Base-by-base conservation (phyloP, 64 coral and sea anemone species). In the Stichodactyla helianthus region DNA sequence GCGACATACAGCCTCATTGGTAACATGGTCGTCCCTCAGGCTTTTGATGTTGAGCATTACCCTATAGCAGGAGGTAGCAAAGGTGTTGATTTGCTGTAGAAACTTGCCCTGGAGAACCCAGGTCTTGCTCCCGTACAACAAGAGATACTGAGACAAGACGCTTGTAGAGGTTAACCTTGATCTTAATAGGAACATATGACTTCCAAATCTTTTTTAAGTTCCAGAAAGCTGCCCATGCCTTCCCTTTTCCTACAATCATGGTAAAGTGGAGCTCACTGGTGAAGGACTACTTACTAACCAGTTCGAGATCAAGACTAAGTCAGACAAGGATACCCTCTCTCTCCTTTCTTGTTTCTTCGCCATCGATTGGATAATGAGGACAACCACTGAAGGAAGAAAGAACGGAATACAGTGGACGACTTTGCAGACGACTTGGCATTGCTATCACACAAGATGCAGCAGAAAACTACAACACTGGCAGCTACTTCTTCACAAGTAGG, bases 401-500 rank as follows among this genome's bases (percentile, higher is more conserved):
- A 25, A 78, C 56, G 52, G 86, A 14, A 78, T 87, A 55, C 86
- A 59, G 50, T 87, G 70, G 86, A 79, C 86, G 86, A 87, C 8
- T 77, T 55, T 53, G 52, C 65, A 7, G 86, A 87, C 26, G 86
- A 77, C 52, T 10, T 87, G 35, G 86, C 52, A 0, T 23, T 78
- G 10, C 19, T 87, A 35, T 87, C 68, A 54, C 68, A 87, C 23
- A 87, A 54, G 50, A 87, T 87, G 86, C 71, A 87, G 56, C 19
- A 35, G 5, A 87, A 79, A 9, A 62, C 22, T 20, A 77, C 51
- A 23, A 2, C 20, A 50, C 10, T 76, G 14, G 86, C 50, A 55
- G 54, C 5, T 19, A 59, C 31, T 19, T 55, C 68, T 52, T 28
- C 7, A 54, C 50, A 87, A 53, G 13, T 28, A 20, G 71, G 15